A percentile compares a stretch with the other conserved stretches of the same genome.
Conservation (phyloP, 2,888 invertebrate genomes). For the Folsomia manolachei region DNA sequence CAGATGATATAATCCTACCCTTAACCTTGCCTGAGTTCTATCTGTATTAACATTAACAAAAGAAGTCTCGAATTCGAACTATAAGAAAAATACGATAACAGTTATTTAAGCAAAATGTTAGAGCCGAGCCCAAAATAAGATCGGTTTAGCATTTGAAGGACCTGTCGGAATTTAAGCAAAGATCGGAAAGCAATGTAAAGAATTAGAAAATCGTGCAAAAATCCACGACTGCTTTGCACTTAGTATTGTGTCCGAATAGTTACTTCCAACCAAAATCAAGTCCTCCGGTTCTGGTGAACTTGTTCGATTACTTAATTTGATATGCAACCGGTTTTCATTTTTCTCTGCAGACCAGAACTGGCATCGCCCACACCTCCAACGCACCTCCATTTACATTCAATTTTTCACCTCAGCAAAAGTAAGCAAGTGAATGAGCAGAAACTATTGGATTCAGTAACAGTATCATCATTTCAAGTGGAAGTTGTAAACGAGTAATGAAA, state of each 20-base stretch:
- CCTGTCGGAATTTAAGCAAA: no score
- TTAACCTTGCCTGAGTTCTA: no score
- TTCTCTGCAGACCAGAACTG: not conserved
- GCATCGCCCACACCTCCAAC: constrained; percentile 2
- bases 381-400: not conserved
- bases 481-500: not conserved
- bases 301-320: constrained; percentile 1
- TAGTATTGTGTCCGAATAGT: no score
- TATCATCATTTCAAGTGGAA: not conserved
- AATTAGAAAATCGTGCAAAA: not conserved
- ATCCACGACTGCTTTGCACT: not conserved
- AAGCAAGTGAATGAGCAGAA: not conserved
- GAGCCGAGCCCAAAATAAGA: not conserved
- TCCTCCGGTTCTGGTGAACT: not conserved
- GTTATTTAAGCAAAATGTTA: not conserved
- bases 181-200: no score
- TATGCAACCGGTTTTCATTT: constrained; percentile 5
- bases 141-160: not conserved
- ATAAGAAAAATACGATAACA: no score
- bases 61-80: no score
- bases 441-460: no score
- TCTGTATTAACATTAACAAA: no score
- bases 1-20: no score
- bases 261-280: not conserved
- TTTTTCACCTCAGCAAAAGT: not conserved